Conservation (phyloP, 2,888 invertebrate species). For the Timema podura region DNA sequence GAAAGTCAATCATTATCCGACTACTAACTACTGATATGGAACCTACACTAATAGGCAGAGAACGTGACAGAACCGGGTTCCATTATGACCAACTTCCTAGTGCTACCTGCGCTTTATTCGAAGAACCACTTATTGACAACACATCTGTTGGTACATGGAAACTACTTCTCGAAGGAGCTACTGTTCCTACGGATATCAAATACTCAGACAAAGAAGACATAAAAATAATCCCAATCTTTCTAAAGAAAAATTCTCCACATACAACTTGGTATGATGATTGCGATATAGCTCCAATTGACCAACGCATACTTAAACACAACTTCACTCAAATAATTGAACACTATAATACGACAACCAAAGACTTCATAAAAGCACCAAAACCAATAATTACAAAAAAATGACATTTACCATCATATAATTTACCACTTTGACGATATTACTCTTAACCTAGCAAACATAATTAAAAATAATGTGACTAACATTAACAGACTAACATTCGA, state of each 20-base stretch:
- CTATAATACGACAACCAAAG: not conserved
- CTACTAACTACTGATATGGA: not conserved
- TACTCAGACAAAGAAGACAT: not conserved
- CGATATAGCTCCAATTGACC: not conserved
- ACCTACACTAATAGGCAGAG: not conserved
- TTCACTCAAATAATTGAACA: not conserved
- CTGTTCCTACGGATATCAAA: not conserved
- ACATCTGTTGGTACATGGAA: not conserved
- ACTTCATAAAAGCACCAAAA: not conserved
- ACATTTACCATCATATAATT: not conserved
- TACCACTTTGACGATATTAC: not conserved
- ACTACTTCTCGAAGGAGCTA: not conserved
- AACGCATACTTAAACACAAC: not conserved
- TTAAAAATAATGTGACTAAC: not conserved
- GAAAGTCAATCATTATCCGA: not conserved
- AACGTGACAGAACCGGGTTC: not conserved
- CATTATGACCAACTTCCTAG: slow-evolving; percentile 9
- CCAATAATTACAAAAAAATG: not conserved
- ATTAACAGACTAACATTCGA: no score
- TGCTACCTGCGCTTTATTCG: not conserved
- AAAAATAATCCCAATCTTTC: not conserved
- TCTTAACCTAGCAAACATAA: not conserved
- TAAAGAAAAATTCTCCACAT: not conserved
- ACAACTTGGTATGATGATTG: not conserved
- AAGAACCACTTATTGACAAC: not conserved